A percentile compares a stretch with the other conserved stretches of the same genome.
These are phyloP conservation scores for Prorops nasuta DNA, from an alignment of 1,140 invertebrate species.

Conservation along the genomic window DNA sequence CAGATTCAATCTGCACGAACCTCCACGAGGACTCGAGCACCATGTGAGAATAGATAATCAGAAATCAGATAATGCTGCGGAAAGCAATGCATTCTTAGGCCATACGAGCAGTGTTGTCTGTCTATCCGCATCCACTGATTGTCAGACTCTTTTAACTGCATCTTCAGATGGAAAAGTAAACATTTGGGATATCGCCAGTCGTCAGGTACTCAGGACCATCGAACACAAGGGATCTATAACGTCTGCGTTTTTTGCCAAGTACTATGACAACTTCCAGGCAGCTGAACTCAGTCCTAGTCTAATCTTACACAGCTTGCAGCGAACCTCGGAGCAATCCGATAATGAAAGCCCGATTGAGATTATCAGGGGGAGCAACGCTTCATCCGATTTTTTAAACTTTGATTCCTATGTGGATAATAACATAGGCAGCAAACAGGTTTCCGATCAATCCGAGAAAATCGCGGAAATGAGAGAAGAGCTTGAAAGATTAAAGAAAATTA, in stretches of 20 bases:
- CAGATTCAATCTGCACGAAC: slow-evolving; percentile 65
- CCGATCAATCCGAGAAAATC: not conserved
- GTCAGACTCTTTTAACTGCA: slow-evolving; percentile 69
- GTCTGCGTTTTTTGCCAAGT: slow-evolving; percentile 64
- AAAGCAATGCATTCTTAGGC: slow-evolving; percentile 54
- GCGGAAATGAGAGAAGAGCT: slow-evolving; percentile 41
- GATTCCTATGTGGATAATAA: slow-evolving; percentile 17
- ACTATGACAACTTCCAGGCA: slow-evolving; percentile 51
- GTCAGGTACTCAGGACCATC: slow-evolving; percentile 69
- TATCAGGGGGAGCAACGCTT: slow-evolving; percentile 25
- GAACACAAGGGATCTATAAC: slow-evolving; percentile 71
- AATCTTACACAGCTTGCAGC: slow-evolving; percentile 26
- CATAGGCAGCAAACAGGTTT: not conserved
- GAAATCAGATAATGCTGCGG: slow-evolving; percentile 28
- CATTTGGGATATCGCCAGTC: slow-evolving; percentile 77
- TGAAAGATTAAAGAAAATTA: slow-evolving; percentile 52
- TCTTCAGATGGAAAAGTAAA: slow-evolving; percentile 71
- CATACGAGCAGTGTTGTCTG: slow-evolving; percentile 69
- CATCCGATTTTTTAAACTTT: slow-evolving; percentile 37
- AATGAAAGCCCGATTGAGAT: slow-evolving; percentile 36
- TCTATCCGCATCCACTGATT: slow-evolving; percentile 71
- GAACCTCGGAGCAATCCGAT: slow-evolving; percentile 41
- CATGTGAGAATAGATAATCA: slow-evolving; percentile 57
- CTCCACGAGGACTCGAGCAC: slow-evolving; percentile 66
- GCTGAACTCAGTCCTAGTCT: slow-evolving; percentile 48